Conservation (phyloP, 2,888 invertebrate genomes). For the Neoscelio sp. region DNA sequence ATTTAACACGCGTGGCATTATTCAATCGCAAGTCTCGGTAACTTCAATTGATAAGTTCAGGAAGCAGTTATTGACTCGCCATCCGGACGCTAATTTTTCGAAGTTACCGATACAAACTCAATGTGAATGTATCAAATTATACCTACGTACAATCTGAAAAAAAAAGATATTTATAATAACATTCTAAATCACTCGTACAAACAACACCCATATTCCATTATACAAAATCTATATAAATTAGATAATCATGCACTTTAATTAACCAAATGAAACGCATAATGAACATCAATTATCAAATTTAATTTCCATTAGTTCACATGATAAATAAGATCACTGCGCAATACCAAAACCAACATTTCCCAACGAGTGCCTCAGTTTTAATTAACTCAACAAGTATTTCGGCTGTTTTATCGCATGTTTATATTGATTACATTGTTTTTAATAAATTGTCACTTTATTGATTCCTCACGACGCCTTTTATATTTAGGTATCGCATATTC, state of each 20-base stretch:
- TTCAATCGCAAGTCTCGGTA: no score
- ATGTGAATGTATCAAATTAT: no score
- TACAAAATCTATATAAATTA: neutral
- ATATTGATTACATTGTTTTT: constrained; percentile 38
- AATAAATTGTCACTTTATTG: constrained; percentile 48
- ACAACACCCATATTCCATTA: no score
- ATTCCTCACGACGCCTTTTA: constrained; percentile 31
- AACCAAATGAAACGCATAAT: neutral
- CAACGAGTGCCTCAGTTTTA: neutral
- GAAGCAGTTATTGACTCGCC: no score
- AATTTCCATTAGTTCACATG: neutral
- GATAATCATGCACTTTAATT: neutral
- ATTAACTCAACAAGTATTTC: constrained; percentile 4
- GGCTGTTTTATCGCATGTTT: constrained; percentile 8
- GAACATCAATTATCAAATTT: neutral
- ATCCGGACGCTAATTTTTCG: no score
- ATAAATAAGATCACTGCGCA: neutral
- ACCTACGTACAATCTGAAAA: no score
- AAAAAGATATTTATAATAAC: no score
- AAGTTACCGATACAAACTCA: no score
- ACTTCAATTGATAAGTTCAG: no score
- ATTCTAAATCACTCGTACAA: no score
- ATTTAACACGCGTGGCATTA: no score
- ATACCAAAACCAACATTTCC: neutral
- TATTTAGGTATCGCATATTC: constrained; percentile 39